Evolutionary conservation across 2,113 vertebrate genomes (phyloP), one percentile per base, ranked within the genome.

Genomic region (Lasiurus borealis): DNA sequence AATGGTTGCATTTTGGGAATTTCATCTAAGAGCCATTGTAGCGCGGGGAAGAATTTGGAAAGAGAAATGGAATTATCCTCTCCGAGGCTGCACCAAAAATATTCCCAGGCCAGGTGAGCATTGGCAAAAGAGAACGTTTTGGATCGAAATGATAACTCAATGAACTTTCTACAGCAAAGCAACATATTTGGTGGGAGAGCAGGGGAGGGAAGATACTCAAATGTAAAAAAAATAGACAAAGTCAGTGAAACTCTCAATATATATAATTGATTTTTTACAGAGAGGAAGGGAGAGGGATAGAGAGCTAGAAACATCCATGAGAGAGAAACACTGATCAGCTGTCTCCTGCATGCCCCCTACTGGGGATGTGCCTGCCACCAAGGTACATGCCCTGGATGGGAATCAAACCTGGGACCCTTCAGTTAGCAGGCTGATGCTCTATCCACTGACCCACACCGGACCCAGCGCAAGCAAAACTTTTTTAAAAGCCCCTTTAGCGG

Each of bases 121-220:
- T 5, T 48, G 25, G 62, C 31, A 48, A 85, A 73, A 90, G 19
- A 73, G 64, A 93, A 80, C 57, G 59, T 0, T 90, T 66, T n/a
- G n/a, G 36, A 84, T 92, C 84, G 78, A 92, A 72, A 78, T 77
- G 52, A 59, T 88, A 68, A 85, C 73, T 36, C 36, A 80, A 36
- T 90, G 46, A 85, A 68, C 40, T 93, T 85, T 29, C 46, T 48
- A 68, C 21, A 73, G 64, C n/a, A 92, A 84, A 95, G 10, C 36
- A 85, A 80, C 66, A 73, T 93, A 57, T 73, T 80, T 81, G 64
- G 59, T 0, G 59, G 25, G 25, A n/a, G n/a, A n/a, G 46, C 10
- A 13, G 11, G 64, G 9, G 59, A 84, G 46, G 72, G 6, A 50
- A 85, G 44, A 57, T 5, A 73, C n/a, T 89, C 64, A 80, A 80